Evolutionary conservation across 1,140 invertebrate genomes (phyloP), one percentile per base, ranked within the genome.

Genomic region (Drosophila ercepeae): DNA sequence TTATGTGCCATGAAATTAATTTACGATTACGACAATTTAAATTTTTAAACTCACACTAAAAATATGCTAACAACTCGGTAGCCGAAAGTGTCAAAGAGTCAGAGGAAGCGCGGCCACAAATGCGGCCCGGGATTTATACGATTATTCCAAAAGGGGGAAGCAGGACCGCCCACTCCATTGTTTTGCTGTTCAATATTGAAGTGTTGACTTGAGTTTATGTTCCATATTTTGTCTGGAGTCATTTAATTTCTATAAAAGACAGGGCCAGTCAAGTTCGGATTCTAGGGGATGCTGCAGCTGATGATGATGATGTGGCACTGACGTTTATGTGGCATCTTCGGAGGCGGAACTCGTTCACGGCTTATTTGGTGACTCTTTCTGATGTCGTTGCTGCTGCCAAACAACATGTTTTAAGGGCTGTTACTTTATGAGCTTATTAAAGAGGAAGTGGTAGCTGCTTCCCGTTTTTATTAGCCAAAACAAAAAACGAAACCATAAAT

Each of bases 1-100:
- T 90, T 90, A 90, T 90, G 89, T 69, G 71, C 89, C 83, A 90
- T 90, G 83, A 90, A 90, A 90, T 90, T 90, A 90, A 90, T 90
- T 90, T 90, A 90, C 83, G 89, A 89, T 88, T 88, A 89, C 83
- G 89, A 90, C 75, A 90, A 90, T 83, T 90, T 90, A 88, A 86
- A 89, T 89, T 89, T 89, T 89, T 89, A 89, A 89, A 86, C 82
- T 75, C 60, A 61, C 74, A 88, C 82, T 88, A 88, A 88, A 88
- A 88, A 82, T 86, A 88, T 88, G 82, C 76, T 64, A 82, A 88
- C 82, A 81, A 77, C 69, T 73, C 54, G 60, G 39, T 71, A 51
- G 61, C 25, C 42, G 73, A 86, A 86, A 86, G 82, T 86, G 82
- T 86, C 88, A 86, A 86, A 74, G 82, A 84, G 51, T 44, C 55